A percentile compares a stretch with the other conserved stretches of the same genome.
Evolutionary conservation across 2,113 vertebrate genomes (phyloP).

Genomic region (Anolis sagrei): DNA sequence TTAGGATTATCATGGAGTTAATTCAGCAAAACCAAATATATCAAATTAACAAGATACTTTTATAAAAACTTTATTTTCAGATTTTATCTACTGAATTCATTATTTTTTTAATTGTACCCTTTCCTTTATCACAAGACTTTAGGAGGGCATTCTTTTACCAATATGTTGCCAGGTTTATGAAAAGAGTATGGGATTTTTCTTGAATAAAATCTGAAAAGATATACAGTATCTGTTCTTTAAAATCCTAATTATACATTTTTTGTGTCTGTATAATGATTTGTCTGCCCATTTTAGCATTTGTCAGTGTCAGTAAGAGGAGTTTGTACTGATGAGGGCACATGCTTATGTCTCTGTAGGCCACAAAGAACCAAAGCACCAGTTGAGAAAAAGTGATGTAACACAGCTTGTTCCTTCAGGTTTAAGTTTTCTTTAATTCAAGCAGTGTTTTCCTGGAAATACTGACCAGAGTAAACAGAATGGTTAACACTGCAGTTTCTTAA

Average conservation of each 20-base stretch:
- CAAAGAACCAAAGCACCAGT: not conserved
- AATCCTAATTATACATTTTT: not conserved
- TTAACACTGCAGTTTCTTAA: not conserved
- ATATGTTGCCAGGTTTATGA: conserved; percentile 5
- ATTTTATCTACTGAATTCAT: not conserved
- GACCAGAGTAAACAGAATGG: not conserved
- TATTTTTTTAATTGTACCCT: too few species aligned
- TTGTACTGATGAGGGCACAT: not conserved
- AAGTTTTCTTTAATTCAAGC: not conserved
- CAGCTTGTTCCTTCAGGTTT: not conserved
- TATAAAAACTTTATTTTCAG: conserved; percentile 16
- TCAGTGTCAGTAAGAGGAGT: not conserved
- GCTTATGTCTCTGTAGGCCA: not conserved
- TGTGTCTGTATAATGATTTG: not conserved
- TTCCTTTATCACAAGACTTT: too few species aligned
- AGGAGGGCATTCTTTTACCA: not conserved
- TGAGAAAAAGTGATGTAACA: not conserved
- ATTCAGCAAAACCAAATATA: too few species aligned
- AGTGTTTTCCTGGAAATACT: not conserved
- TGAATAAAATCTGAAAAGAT: conserved; percentile 22
- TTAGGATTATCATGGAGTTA: too few species aligned
- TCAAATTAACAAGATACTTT: too few species aligned
- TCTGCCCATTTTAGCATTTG: not conserved
- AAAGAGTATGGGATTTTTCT: conserved; percentile 5
- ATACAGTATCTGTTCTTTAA: not conserved